These are phyloP conservation scores for Lanistes nyassanus DNA, from an alignment of 1,140 invertebrate species.

Conservation along the genomic window DNA sequence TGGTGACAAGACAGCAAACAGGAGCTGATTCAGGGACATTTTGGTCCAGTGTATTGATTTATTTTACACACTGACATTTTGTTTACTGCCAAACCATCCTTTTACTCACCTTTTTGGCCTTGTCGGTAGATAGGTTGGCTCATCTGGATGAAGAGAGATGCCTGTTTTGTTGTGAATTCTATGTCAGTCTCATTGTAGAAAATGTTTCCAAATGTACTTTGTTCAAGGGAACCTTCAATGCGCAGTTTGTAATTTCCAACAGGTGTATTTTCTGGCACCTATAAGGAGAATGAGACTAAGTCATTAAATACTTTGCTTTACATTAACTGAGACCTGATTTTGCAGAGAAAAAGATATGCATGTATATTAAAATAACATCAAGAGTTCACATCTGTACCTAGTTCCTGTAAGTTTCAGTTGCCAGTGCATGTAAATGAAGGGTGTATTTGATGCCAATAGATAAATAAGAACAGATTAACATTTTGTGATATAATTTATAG, in stretches of 20 bases:
- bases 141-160: constrained; percentile 90
- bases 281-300: constrained; percentile 12
- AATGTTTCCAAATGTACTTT: constrained; percentile 52
- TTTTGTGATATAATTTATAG: too few species aligned
- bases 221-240: constrained; percentile 80
- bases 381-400: background rate
- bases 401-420: background rate
- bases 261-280: constrained; percentile 60
- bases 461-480: too few species aligned
- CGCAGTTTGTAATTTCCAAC: constrained; percentile 84
- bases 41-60: too few species aligned
- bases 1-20: background rate
- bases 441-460: too few species aligned
- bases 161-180: constrained; percentile 59
- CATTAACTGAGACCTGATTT: too few species aligned
- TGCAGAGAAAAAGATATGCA: too few species aligned
- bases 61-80: too few species aligned
- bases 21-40: background rate
- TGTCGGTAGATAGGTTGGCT: constrained; percentile 96
- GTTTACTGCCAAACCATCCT: too few species aligned
- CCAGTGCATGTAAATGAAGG: background rate
- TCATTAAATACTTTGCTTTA: background rate
- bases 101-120: constrained; percentile 80
- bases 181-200: constrained; percentile 64
- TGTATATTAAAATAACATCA: too few species aligned